Percentiles rank a stretch among this genome's conserved stretches.
phyloP scores from a whole-genome alignment of 2,888 invertebrate species.

The Protonemura montana region DNA sequence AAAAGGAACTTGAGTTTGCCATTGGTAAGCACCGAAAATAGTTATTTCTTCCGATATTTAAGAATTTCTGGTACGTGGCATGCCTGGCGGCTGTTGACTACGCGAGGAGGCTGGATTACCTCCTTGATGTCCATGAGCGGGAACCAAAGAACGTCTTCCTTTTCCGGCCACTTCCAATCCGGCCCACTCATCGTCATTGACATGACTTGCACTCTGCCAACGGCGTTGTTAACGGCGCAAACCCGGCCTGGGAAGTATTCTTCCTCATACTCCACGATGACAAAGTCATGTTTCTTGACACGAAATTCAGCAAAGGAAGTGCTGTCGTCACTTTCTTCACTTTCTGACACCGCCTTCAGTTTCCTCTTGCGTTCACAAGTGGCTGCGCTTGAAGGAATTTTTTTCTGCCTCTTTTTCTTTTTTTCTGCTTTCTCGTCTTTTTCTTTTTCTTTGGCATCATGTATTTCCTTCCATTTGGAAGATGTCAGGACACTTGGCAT shows the following conservation, averaged over 20 bases:
- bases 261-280: constrained; percentile 9
- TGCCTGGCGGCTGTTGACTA: not conserved
- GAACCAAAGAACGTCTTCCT: not conserved
- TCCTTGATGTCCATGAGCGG: not conserved
- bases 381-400: no score
- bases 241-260: constrained; percentile 24
- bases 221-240: not conserved
- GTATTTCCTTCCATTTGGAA: no score
- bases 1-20: no score
- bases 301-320: no score
- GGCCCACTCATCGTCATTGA: constrained; percentile 1
- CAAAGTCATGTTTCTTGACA: not conserved
- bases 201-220: not conserved
- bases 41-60: not conserved
- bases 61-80: not conserved
- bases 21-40: no score
- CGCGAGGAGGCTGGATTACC: not conserved
- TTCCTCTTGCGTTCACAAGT: no score
- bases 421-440: no score
- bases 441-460: no score
- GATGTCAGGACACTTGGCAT: no score
- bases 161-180: constrained; percentile 12
- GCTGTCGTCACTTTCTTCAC: no score
- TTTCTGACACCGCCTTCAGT: no score
- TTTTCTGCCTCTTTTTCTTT: no score